Evolutionary conservation across 2,113 vertebrate species (phyloP).

Genomic region (Clarias gariepinus): DNA sequence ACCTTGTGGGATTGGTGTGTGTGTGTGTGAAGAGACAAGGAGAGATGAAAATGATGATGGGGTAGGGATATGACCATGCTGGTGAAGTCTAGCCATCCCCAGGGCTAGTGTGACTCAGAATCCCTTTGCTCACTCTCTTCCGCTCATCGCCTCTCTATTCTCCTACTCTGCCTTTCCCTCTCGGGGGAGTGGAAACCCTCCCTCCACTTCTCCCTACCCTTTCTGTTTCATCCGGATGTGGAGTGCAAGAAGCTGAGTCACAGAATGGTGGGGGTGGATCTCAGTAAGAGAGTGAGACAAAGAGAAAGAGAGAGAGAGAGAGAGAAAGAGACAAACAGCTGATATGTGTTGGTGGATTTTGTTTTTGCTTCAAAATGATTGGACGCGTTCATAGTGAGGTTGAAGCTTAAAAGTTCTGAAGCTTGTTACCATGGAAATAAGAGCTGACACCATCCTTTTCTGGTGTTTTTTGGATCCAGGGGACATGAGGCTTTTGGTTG

Average conservation of each 20-base stretch:
- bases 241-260: conserved; percentile 49
- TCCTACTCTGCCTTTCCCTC: conserved; percentile 13
- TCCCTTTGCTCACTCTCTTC: conserved; percentile 12
- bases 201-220: background rate
- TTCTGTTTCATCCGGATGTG: conserved; percentile 41
- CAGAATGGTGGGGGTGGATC: conserved; percentile 30
- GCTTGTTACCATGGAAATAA: conserved; percentile 75
- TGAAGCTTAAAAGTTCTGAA: conserved; percentile 65
- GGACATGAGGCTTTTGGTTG: conserved; percentile 40
- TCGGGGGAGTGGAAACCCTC: conserved; percentile 5
- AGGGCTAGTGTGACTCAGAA: conserved; percentile 16
- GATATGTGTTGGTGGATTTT: conserved; percentile 39
- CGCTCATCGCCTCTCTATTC: conserved; percentile 16
- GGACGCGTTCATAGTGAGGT: conserved; percentile 63
- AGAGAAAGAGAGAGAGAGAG: background rate
- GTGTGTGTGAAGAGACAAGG: conserved; percentile 3
- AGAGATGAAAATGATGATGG: background rate
- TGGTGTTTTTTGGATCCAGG: conserved; percentile 58
- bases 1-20: conserved; percentile 15
- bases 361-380: conserved; percentile 60
- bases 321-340: background rate
- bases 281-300: background rate
- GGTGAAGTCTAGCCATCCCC: conserved; percentile 24
- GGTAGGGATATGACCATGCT: background rate
- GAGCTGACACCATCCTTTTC: conserved; percentile 66